A percentile compares a stretch with the other conserved stretches of the same genome.
Conservation (phyloP, 2,113 vertebrate genomes). For the Scortum barcoo region DNA sequence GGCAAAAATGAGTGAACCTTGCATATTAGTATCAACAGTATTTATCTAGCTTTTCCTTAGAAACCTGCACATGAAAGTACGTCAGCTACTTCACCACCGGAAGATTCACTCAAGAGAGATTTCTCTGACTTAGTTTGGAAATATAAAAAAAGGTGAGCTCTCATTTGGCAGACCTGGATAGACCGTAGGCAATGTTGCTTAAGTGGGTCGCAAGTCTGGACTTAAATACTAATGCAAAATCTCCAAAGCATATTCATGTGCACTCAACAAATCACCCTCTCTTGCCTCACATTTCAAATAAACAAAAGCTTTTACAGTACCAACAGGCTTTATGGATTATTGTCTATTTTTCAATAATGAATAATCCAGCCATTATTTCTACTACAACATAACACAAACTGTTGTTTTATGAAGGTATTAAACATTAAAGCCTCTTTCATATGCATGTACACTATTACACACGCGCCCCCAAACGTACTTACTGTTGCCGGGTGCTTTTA, state of each 20-base stretch:
- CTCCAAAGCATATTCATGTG: slow-evolving; percentile 24
- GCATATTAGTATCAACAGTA: slow-evolving; percentile 9
- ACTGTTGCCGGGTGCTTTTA: slow-evolving; percentile 37
- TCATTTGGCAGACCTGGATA: slow-evolving; percentile 18
- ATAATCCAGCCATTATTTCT: slow-evolving; percentile 53
- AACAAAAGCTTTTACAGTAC: slow-evolving; percentile 26
- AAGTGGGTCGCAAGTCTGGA: slow-evolving; percentile 31
- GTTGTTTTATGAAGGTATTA: slow-evolving; percentile 48
- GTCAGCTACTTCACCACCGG: not conserved
- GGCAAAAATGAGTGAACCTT: slow-evolving; percentile 33
- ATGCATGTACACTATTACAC: slow-evolving; percentile 1
- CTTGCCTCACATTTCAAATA: slow-evolving; percentile 22
- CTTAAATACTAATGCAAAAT: slow-evolving; percentile 29
- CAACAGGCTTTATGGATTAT: slow-evolving; percentile 47
- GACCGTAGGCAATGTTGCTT: slow-evolving; percentile 16
- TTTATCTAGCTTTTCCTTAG: slow-evolving; percentile 30
- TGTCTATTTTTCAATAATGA: slow-evolving; percentile 12
- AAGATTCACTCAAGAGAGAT: slow-evolving; percentile 2
- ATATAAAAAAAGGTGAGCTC: not conserved
- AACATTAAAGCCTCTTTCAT: slow-evolving; percentile 41
- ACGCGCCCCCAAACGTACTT: slow-evolving; percentile 16
- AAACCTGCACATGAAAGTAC: slow-evolving; percentile 15
- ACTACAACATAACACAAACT: slow-evolving; percentile 25
- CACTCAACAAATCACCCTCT: slow-evolving; percentile 14
- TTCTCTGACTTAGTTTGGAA: not conserved